Evolutionary conservation across 2,888 invertebrate genomes (phyloP).

Genomic region (Drosophila recens): DNA sequence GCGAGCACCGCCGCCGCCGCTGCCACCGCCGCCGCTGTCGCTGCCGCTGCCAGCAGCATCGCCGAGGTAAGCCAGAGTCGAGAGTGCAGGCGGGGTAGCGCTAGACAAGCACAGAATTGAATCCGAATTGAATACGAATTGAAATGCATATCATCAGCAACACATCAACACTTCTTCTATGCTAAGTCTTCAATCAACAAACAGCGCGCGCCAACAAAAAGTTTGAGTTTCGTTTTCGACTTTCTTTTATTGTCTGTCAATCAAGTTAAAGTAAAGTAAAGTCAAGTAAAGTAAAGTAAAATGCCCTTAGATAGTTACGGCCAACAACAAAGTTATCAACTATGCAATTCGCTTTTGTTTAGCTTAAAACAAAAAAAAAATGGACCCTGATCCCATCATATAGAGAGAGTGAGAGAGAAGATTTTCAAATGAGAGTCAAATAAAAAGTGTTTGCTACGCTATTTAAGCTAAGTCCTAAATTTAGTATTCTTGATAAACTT

Average conservation of each 20-base stretch:
- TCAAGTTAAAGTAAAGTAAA: constrained; percentile 37
- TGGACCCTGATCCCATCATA: constrained; percentile 65
- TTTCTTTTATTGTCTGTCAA: constrained; percentile 25
- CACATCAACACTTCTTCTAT: constrained; percentile 68
- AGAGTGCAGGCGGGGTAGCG: constrained; percentile 44
- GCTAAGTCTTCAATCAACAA: constrained; percentile 84
- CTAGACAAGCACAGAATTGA: constrained; percentile 59
- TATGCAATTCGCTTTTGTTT: constrained; percentile 39
- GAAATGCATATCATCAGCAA: constrained; percentile 67
- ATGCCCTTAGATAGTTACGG: constrained; percentile 64
- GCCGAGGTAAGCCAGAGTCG: constrained; percentile 82
- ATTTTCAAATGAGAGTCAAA: constrained; percentile 13
- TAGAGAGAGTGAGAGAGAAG: constrained; percentile 21
- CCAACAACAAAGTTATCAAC: constrained; percentile 36
- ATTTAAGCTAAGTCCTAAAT: constrained; percentile 22
- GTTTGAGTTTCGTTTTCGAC: no score
- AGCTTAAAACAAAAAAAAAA: constrained; percentile 19
- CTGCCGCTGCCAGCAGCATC: constrained; percentile 78
- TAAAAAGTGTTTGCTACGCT: constrained; percentile 76
- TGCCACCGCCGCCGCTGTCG: constrained; percentile 78
- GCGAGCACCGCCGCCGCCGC: constrained; percentile 79
- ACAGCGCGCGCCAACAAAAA: constrained; percentile 27
- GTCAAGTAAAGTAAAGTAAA: constrained; percentile 30
- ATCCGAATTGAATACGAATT: constrained; percentile 43
- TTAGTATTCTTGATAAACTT: neutral